These are phyloP conservation scores for Mythimna impura DNA, from an alignment of 2,888 invertebrate species.

Conservation along the genomic window DNA sequence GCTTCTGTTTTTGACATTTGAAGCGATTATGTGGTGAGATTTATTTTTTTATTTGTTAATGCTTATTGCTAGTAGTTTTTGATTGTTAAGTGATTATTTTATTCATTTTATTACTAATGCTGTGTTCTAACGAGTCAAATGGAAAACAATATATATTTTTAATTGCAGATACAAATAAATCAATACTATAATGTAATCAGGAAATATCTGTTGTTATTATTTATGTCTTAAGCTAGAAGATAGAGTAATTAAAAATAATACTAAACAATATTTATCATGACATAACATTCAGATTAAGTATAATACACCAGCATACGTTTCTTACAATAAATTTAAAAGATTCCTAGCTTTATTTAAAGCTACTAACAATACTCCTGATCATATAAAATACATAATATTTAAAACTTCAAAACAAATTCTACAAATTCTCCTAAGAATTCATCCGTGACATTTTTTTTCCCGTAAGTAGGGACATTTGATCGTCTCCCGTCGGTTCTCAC, in stretches of 20 bases:
- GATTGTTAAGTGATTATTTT: slow-evolving; percentile 9
- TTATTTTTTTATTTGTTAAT: slow-evolving; percentile 29
- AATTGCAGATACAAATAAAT: neutral
- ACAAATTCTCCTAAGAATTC: neutral
- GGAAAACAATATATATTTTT: neutral
- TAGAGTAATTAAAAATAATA: neutral
- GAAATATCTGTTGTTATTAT: neutral
- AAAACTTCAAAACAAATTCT: neutral
- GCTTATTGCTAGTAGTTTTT: slow-evolving; percentile 26
- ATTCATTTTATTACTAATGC: slow-evolving; percentile 10
- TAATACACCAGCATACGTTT: no score
- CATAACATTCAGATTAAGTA: no score
- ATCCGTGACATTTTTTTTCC: slow-evolving; percentile 40
- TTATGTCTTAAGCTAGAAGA: neutral
- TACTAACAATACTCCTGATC: no score
- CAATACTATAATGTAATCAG: neutral
- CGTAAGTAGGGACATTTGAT: slow-evolving; percentile 19
- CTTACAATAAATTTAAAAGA: no score
- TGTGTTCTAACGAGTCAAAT: neutral
- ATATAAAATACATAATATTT: neutral
- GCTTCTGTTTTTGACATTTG: slow-evolving; percentile 58
- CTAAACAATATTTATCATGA: neutral
- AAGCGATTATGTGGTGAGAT: slow-evolving; percentile 23
- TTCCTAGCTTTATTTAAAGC: no score
- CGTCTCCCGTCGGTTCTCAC: slow-evolving; percentile 72